phyloP scores from a whole-genome alignment of 2,888 invertebrate species.

The Macrosiphum euphorbiae region DNA sequence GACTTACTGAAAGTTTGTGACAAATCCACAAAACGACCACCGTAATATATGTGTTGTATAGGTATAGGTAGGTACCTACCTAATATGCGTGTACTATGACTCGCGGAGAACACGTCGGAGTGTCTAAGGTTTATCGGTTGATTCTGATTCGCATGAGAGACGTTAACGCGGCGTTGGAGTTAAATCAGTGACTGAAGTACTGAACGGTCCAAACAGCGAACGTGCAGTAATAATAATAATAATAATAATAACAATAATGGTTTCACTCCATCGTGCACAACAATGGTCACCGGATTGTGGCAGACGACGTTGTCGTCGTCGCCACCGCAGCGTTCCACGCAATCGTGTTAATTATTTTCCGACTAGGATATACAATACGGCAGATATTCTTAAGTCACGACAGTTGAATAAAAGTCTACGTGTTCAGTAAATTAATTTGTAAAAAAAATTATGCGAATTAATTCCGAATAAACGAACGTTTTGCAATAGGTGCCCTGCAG shows the following conservation, averaged over 20 bases:
- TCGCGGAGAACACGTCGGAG: not conserved
- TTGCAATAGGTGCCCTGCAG: not conserved
- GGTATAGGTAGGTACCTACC: not conserved
- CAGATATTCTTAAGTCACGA: not conserved
- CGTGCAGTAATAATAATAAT: not conserved
- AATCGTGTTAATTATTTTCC: not conserved
- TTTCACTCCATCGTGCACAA: constrained; percentile 36
- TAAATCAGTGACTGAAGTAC: constrained; percentile 15
- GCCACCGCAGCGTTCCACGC: not conserved
- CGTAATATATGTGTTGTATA: not conserved
- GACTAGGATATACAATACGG: not conserved
- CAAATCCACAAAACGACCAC: not conserved
- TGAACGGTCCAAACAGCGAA: constrained; percentile 27
- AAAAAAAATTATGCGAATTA: not conserved
- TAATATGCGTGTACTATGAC: not conserved
- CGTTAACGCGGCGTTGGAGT: constrained; percentile 39
- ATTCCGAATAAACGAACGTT: not conserved
- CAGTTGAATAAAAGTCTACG: not conserved
- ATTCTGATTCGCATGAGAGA: constrained; percentile 21
- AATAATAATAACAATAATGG: not conserved
- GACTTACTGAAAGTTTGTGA: not conserved
- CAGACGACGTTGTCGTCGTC: constrained; percentile 12
- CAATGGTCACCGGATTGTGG: constrained; percentile 14
- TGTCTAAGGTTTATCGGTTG: not conserved
- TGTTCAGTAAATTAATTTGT: not conserved